Percentiles rank a stretch among this genome's conserved stretches.
These are phyloP conservation scores for Melospiza melodia DNA, from an alignment of 2,113 vertebrate genomes.

Conservation along the genomic window DNA sequence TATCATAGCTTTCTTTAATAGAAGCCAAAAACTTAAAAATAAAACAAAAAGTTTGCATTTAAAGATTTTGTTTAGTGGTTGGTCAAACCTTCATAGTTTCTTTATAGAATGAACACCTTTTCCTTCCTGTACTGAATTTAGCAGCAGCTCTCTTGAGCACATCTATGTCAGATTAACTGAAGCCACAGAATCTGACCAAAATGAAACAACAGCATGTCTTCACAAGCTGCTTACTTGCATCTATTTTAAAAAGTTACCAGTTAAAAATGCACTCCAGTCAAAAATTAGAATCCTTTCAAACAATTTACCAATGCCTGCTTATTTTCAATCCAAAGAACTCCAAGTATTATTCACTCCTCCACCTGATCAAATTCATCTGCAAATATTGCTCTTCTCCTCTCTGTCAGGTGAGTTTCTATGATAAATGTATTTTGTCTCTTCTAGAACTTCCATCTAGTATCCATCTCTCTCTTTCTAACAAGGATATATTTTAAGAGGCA, in stretches of 20 bases:
- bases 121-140: background rate
- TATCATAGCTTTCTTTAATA: background rate
- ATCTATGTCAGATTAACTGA: conserved; percentile 4
- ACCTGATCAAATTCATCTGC: background rate
- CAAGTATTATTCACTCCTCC: background rate
- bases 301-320: background rate
- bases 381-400: background rate
- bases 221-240: background rate
- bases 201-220: background rate
- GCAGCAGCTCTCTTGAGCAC: background rate
- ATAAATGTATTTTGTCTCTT: background rate
- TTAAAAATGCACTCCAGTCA: background rate
- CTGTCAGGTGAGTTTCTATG: background rate
- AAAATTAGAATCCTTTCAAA: conserved; percentile 13
- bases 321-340: background rate
- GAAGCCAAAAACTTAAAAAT: background rate
- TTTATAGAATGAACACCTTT: background rate
- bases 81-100: background rate
- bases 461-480: background rate
- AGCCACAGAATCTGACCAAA: conserved; percentile 21
- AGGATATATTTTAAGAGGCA: background rate
- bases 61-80: background rate
- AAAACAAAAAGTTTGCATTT: background rate
- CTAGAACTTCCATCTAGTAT: background rate
- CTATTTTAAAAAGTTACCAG: background rate